Base-by-base conservation (phyloP, 2,888 invertebrate genomes). In the Tinea semifulvella region DNA sequence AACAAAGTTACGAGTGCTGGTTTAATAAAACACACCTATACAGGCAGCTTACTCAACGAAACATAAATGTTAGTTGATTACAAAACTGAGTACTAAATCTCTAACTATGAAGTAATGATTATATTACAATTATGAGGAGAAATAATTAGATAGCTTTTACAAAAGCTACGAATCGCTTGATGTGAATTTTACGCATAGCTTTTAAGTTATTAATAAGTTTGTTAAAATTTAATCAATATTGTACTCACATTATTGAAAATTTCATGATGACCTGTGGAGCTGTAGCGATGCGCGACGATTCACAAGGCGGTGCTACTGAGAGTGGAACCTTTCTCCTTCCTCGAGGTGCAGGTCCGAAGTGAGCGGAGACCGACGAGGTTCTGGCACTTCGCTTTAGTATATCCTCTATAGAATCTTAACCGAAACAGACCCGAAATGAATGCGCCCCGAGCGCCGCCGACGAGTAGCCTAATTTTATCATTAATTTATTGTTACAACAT, bases 321-420 rank as follows among this genome's bases (percentile, higher is more conserved):
- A 16, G 36, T 36, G 36, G 17, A 36, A 36, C 36, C 36, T 36
- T 36, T 36, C 36, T 17, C 36, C 36, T n/a, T 14, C 36, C 36
- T 16, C 18, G 36, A 36, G 22, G 62, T 63, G 65, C 64, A 73
- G 75, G 77, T 77, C 69, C 63, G 63, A 65, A 59, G 58, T 63
- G 65, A 56, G 58, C 72, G 68, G 72, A 61, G 69, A 70, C 70
- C 70, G 68, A 73, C 66, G 61, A 65, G 67, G 68, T 63, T 75
- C 68, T 77, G 76, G n/a, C 52, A 40, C 20, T 10, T 22, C n/a
- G 40, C 11, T 40, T 22, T 22, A 40, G 22, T 38, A 38, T 17
- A 38, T 20, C 22, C 13, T 22, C 40, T 40, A 40, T 40, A 17
- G 40, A 40, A 40, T 40, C 40, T 40, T 40, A 40, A 20, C 22